Conservation (phyloP, 2,888 invertebrate genomes). For the Steinernema carpocapsae region DNA sequence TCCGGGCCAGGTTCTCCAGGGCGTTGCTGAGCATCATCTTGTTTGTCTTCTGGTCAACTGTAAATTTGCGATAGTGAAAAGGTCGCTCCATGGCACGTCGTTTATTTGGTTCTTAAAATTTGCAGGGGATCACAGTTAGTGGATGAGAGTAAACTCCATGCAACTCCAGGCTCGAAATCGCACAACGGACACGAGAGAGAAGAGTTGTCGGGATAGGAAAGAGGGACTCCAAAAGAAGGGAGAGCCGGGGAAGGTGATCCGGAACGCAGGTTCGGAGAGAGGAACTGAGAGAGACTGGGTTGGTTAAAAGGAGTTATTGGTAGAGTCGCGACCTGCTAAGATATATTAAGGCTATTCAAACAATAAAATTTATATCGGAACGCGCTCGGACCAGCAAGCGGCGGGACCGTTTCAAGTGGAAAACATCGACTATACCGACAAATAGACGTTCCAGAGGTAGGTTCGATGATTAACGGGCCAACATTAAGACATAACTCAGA, state of each 20-base stretch:
- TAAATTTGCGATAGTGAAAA: constrained; percentile 14
- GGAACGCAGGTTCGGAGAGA: too few species aligned
- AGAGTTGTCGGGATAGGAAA: too few species aligned
- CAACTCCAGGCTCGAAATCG: background rate
- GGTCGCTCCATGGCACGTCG: background rate
- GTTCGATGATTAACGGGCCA: constrained; percentile 1
- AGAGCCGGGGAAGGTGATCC: too few species aligned
- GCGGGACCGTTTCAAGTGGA: background rate
- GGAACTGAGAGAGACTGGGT: too few species aligned
- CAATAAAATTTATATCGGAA: background rate
- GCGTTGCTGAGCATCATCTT: constrained; percentile 33
- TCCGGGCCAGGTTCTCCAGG: constrained; percentile 18
- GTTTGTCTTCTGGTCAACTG: constrained; percentile 6
- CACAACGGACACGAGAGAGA: background rate
- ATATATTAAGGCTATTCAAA: constrained; percentile 13
- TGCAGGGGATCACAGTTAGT: background rate
- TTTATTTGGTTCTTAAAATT: background rate
- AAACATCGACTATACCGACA: constrained; percentile 10
- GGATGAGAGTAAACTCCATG: background rate
- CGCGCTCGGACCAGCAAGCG: background rate
- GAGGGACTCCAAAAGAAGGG: too few species aligned
- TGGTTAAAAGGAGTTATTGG: background rate
- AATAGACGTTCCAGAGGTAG: background rate
- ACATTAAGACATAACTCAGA: background rate
- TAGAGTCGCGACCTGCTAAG: background rate